These are phyloP conservation scores for Saguinus oedipus DNA, from an alignment of 2,797 vertebrate species.

Conservation along the genomic window DNA sequence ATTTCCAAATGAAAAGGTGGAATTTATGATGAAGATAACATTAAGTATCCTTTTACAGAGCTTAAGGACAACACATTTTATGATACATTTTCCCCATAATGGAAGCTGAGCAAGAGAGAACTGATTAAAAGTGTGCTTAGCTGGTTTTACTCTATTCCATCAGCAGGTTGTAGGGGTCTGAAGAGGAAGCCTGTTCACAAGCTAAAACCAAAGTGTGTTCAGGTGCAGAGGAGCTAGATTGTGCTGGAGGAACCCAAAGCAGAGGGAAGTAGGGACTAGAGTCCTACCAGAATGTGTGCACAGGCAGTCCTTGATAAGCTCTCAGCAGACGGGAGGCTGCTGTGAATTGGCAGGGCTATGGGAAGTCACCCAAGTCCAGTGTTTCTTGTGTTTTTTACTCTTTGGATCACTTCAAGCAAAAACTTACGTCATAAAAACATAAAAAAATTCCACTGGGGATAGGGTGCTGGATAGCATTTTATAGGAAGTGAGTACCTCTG, in stretches of 20 bases:
- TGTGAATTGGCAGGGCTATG: neutral
- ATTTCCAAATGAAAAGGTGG: slow-evolving; percentile 34
- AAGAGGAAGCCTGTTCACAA: neutral
- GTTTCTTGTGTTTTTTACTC: neutral
- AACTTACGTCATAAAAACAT: neutral
- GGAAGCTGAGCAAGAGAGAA: neutral
- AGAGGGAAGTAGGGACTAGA: neutral
- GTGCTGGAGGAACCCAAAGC: neutral
- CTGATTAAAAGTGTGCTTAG: neutral
- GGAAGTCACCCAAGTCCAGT: neutral
- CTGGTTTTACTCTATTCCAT: neutral
- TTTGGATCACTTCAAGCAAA: slow-evolving; percentile 38
- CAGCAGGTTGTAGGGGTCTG: neutral
- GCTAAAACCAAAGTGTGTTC: neutral
- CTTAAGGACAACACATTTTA: slow-evolving; percentile 12
- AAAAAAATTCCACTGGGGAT: neutral
- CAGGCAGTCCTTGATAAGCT: neutral
- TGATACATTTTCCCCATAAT: slow-evolving; percentile 9
- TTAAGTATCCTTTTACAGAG: neutral
- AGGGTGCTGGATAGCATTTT: neutral
- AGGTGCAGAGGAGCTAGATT: neutral
- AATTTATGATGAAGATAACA: slow-evolving; percentile 18
- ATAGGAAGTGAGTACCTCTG: neutral
- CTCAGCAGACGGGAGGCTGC: neutral
- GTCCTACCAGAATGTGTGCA: neutral